Conservation (phyloP, 2,797 vertebrate genomes). For the Limnodromus scolopaceus region DNA sequence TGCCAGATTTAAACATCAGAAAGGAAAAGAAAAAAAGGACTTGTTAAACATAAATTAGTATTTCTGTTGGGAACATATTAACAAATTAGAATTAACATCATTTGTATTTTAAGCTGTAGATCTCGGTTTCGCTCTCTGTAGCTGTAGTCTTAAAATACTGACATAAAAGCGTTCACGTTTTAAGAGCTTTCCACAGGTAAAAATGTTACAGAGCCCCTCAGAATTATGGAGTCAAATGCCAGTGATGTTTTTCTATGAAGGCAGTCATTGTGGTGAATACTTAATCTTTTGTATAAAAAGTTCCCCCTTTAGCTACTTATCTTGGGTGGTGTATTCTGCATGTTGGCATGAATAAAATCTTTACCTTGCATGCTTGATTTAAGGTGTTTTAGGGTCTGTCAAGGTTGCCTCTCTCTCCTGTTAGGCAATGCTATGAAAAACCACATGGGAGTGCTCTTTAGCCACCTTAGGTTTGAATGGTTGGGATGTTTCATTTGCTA, state of each 20-base stretch:
- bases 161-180: background rate
- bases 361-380: conserved; percentile 71
- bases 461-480: accelerated
- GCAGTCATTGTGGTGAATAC: conserved; percentile 74
- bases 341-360: conserved; percentile 73
- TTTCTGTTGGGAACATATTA: background rate
- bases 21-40: background rate
- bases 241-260: background rate
- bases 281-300: conserved; percentile 77
- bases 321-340: conserved; percentile 71
- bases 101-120: background rate
- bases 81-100: background rate
- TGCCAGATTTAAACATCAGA: background rate
- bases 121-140: background rate
- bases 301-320: conserved; percentile 70
- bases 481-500: background rate
- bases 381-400: background rate
- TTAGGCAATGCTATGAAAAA: conserved; percentile 57
- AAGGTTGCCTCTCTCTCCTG: background rate
- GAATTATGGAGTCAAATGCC: background rate
- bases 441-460: conserved; percentile 61
- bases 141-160: background rate
- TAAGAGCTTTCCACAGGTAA: background rate
- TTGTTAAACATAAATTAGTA: background rate
- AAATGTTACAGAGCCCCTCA: background rate